Percentiles rank a stretch among this genome's conserved stretches.
Evolutionary conservation across 2,113 vertebrate genomes (phyloP).

Genomic region (Plecturocebus donacophilus): DNA sequence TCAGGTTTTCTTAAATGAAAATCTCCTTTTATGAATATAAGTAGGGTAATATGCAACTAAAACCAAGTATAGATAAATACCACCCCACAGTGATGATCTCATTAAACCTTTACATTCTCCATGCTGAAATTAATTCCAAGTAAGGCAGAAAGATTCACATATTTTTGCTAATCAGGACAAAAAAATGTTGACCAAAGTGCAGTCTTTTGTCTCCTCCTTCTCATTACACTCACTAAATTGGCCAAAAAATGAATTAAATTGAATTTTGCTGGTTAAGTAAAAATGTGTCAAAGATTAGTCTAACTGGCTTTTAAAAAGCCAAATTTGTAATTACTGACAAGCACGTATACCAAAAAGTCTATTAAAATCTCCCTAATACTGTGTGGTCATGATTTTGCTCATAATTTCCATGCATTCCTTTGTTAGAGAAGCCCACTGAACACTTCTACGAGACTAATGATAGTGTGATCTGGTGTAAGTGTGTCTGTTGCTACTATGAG

Average conservation of each 20-base stretch:
- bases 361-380: neutral
- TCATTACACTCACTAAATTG: neutral
- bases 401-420: neutral
- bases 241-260: conserved; percentile 49
- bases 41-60: conserved; percentile 21
- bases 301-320: conserved; percentile 39
- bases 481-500: neutral
- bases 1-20: conserved; percentile 42
- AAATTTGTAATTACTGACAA: conserved; percentile 27
- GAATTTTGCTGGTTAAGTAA: conserved; percentile 34
- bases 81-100: neutral
- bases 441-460: neutral
- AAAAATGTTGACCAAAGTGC: neutral
- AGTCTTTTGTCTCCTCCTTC: conserved; percentile 13
- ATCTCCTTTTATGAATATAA: conserved; percentile 35
- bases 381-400: neutral
- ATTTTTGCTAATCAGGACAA: neutral
- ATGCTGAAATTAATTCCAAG: conserved; percentile 43
- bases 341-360: neutral
- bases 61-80: neutral
- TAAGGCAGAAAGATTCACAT: neutral
- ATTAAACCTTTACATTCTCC: neutral
- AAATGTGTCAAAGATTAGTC: conserved; percentile 40
- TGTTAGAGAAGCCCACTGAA: neutral
- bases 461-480: neutral